phyloP scores from a whole-genome alignment of 92 coral and sea anemone species.

The Metridium senile region DNA sequence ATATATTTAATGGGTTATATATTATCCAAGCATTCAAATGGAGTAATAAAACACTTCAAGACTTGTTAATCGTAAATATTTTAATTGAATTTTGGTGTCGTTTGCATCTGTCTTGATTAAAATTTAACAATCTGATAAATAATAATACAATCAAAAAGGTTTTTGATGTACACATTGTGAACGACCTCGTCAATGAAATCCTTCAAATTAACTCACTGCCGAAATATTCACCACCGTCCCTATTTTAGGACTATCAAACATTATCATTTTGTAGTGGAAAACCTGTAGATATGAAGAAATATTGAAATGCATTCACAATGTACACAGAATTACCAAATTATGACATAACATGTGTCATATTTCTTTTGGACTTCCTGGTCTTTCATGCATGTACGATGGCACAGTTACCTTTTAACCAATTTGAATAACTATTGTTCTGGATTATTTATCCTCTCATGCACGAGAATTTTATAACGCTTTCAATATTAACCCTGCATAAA shows the following conservation, averaged over 20 bases:
- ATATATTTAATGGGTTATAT: too few species aligned
- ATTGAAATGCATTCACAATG: too few species aligned
- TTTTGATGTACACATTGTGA: slow-evolving; percentile 10
- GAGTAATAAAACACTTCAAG: background rate
- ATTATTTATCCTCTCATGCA: background rate
- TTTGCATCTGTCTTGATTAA: slow-evolving; percentile 27
- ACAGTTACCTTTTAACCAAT: too few species aligned
- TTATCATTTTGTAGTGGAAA: background rate
- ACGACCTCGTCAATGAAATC: background rate
- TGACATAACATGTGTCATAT: background rate
- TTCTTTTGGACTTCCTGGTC: background rate
- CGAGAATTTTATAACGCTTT: too few species aligned
- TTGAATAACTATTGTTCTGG: background rate
- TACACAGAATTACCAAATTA: too few species aligned
- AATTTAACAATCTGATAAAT: slow-evolving; percentile 38
- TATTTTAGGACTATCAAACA: background rate
- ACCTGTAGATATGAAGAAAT: too few species aligned
- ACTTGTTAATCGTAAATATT: slow-evolving; percentile 22
- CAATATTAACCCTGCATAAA: background rate
- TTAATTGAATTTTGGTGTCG: slow-evolving; percentile 30
- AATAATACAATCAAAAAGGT: slow-evolving; percentile 28
- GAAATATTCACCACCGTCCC: background rate
- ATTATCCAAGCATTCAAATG: too few species aligned
- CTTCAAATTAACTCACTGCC: background rate
- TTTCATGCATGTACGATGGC: background rate